phyloP scores from a whole-genome alignment of 2,888 invertebrate species.

The Synergus umbraculus region DNA sequence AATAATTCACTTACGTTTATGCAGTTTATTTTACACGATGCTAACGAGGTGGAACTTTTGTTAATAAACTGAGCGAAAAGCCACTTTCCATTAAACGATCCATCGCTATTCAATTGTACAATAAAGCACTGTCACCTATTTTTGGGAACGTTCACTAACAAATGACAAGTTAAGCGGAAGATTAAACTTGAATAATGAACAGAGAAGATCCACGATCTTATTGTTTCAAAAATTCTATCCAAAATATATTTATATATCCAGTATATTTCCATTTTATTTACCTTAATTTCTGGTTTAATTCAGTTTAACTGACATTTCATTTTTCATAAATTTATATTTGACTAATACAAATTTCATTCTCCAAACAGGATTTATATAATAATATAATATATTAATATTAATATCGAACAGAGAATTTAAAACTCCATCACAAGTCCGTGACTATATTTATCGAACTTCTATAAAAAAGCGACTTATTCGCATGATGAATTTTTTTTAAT shows the following conservation, averaged over 20 bases:
- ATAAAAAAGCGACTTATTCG: not conserved
- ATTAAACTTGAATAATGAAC: not conserved
- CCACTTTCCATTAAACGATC: not conserved
- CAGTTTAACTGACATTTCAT: not conserved
- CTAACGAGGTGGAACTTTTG: not conserved
- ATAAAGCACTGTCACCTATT: slow-evolving; percentile 5
- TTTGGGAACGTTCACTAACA: not conserved
- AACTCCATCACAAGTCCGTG: not conserved
- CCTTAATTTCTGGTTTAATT: too few relatives aligned
- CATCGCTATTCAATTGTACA: not conserved
- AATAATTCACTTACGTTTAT: not conserved
- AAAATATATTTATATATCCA: too few relatives aligned
- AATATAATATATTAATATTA: not conserved
- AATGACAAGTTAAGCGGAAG: not conserved
- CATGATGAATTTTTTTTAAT: not conserved
- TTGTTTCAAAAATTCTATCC: not conserved
- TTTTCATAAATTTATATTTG: not conserved
- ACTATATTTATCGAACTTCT: not conserved
- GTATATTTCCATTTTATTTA: too few relatives aligned
- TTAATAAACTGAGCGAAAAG: not conserved
- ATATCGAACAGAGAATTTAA: not conserved
- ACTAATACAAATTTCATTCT: not conserved
- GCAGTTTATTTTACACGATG: not conserved
- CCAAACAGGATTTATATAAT: too few relatives aligned
- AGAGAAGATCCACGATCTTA: not conserved